Percentiles rank a stretch among this genome's conserved stretches.
Conservation (phyloP, 2,888 invertebrate species). For the Nomada fucata region DNA sequence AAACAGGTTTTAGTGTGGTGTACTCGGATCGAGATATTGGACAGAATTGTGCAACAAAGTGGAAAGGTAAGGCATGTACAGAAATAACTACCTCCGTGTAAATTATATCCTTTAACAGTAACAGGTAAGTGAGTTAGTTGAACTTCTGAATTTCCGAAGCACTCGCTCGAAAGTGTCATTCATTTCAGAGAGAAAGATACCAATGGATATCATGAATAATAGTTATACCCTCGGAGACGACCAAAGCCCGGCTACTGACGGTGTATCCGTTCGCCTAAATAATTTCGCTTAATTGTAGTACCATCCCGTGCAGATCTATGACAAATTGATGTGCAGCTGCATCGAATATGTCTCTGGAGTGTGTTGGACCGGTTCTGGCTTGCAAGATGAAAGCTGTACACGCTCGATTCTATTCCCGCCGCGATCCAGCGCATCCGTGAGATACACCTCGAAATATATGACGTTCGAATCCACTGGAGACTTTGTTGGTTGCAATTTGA, state of each 20-base stretch:
- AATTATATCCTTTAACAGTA: too few species aligned
- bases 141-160: too few species aligned
- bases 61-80: background rate
- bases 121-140: too few species aligned
- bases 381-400: conserved; percentile 26
- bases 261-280: background rate
- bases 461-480: background rate
- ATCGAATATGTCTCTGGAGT: conserved; percentile 23
- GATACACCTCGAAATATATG: background rate
- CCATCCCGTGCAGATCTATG: conserved; percentile 6
- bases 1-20: background rate
- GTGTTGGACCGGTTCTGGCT: conserved; percentile 32
- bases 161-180: too few species aligned
- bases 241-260: too few species aligned
- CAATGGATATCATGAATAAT: too few species aligned
- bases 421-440: background rate
- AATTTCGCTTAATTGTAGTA: conserved; percentile 29
- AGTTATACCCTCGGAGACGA: too few species aligned
- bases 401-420: background rate
- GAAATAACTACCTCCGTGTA: too few species aligned
- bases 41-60: background rate
- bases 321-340: conserved; percentile 19
- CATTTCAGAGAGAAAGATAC: too few species aligned
- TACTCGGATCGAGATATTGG: background rate
- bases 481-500: background rate